Base-by-base conservation (phyloP, 2,888 invertebrate genomes). In the Hirtodrosophila trivittata region DNA sequence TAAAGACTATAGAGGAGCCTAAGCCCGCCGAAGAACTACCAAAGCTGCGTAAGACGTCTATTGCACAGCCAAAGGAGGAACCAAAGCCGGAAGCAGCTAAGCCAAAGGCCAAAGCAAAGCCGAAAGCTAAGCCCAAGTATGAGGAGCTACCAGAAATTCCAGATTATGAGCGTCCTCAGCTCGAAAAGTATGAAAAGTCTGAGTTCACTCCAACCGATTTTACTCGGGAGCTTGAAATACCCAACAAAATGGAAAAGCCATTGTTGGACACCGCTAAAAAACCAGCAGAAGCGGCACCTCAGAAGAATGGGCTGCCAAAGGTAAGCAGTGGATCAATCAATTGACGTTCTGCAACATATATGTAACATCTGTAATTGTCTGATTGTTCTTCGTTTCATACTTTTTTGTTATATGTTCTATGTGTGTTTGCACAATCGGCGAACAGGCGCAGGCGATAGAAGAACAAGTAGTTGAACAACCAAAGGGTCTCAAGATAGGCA, bases 101-200 rank as follows among this genome's bases (percentile, higher is more conserved):
- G n/a, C 73, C 88, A 35, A 89, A 90, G 37, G 25, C 75, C 0
- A 90, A 90, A 51, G 65, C 76, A 3, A 90, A 90, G 47, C 54
- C 81, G 1, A 88, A 87, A 38, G 18, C 81, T 0, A 84, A 88
- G 37, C 47, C 85, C 0, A 93, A 93, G 90, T 93, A 92, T 33
- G 93, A 93, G 78, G 93, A 93, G 13, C 89, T 93, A 21, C 93
- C 93, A 1, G 93, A 93, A 90, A 91, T 93, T 52, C 93, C 94
- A 7, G 95, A 96, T 89, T 96, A 96, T 85, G 95, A 95, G 26
- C 93, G 95, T 72, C 94, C 95, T 1, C 94, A 93, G 1, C 92
- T 95, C 57, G 95, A 95, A 86, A 93, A 93, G 89, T 95, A 93
- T 78, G 94, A 94, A 89, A 92, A 92, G 67, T 91, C 92, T 1